Conservation (phyloP, 2,797 vertebrate species). For the Eremophila alpestris region DNA sequence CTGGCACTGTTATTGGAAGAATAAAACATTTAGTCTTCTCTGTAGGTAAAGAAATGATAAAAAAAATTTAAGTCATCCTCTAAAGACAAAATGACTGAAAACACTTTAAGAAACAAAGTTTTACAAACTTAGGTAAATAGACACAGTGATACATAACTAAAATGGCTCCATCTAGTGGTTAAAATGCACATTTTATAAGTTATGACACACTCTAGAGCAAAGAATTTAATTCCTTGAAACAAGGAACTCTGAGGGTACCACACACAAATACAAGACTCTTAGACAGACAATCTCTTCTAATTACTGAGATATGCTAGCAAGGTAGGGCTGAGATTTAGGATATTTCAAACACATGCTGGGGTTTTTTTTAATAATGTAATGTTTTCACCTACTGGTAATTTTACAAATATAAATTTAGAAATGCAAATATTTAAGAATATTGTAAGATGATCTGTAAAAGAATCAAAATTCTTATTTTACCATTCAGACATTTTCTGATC, state of each 20-base stretch:
- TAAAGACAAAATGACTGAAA: not conserved
- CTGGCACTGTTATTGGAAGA: not conserved
- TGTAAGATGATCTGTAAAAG: not conserved
- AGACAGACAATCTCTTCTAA: not conserved
- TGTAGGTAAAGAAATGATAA: not conserved
- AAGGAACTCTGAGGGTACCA: not conserved
- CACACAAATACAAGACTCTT: not conserved
- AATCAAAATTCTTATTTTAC: not conserved
- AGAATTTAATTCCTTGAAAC: not conserved
- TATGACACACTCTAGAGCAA: not conserved
- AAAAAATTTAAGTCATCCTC: not conserved
- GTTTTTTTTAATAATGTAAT: not conserved
- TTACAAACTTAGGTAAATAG: not conserved
- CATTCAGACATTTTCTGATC: not conserved
- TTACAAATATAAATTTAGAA: not conserved
- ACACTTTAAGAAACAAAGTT: not conserved
- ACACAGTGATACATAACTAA: not conserved
- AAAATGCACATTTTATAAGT: not conserved
- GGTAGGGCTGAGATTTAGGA: not conserved
- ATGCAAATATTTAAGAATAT: not conserved
- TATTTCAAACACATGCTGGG: not conserved
- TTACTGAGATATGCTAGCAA: not conserved
- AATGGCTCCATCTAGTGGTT: conserved; percentile 45
- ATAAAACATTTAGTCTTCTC: not conserved
- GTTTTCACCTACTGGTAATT: not conserved